Evolutionary conservation across 2,113 vertebrate genomes (phyloP).

Genomic region (Balaeniceps rex): DNA sequence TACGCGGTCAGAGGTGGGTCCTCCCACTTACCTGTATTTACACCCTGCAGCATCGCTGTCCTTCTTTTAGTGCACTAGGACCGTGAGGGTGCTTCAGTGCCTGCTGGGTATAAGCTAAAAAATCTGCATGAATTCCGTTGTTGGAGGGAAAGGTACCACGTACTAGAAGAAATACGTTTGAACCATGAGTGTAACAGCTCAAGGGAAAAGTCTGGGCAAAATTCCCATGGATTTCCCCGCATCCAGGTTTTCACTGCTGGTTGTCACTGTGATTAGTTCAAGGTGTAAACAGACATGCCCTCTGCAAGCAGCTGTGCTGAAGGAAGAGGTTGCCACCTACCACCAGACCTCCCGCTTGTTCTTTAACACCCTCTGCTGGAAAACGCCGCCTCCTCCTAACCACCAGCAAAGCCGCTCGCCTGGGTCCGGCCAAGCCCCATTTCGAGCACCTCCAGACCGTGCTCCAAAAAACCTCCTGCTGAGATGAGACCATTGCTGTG

Average conservation of each 20-base stretch:
- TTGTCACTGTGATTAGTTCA: conserved; percentile 53
- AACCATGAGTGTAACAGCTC: background rate
- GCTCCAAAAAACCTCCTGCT: background rate
- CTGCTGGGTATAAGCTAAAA: background rate
- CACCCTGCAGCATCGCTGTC: background rate
- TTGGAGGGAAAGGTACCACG: background rate
- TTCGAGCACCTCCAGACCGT: background rate
- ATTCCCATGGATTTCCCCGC: background rate
- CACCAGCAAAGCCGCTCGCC: background rate
- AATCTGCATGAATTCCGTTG: background rate
- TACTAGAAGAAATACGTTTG: background rate
- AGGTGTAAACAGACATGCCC: conserved; percentile 39
- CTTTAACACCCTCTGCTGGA: background rate
- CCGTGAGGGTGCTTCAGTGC: background rate
- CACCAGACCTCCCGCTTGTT: background rate
- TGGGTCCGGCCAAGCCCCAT: too few relatives aligned
- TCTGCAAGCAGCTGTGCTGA: conserved; percentile 22
- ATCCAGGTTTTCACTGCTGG: conserved; percentile 14
- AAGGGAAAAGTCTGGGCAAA: conserved; percentile 39
- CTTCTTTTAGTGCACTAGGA: background rate
- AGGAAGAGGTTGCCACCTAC: conserved; percentile 19
- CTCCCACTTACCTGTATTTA: background rate
- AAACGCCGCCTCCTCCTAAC: background rate
- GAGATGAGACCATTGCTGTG: background rate
- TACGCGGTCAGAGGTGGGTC: background rate